phyloP scores from a whole-genome alignment of 2,888 invertebrate genomes.

The Exocentrus adspersus region DNA sequence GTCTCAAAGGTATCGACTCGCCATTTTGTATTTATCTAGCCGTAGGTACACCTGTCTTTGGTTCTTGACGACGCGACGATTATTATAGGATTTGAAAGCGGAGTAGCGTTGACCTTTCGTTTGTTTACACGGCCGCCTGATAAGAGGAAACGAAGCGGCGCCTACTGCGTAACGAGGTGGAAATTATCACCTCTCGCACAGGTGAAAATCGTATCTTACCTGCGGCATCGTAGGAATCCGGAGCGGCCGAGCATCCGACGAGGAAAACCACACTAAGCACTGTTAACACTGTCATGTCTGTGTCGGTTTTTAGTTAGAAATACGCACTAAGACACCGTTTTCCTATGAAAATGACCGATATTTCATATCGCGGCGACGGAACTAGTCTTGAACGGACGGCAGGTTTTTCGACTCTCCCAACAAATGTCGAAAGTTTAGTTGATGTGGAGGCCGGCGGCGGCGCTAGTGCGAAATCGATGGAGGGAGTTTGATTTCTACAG shows the following conservation, averaged over 20 bases:
- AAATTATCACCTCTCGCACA: conserved; percentile 34
- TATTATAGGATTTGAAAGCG: neutral
- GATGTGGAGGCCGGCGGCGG: conserved; percentile 39
- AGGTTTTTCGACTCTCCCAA: conserved; percentile 46
- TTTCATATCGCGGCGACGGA: conserved; percentile 41
- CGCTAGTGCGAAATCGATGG: conserved; percentile 42
- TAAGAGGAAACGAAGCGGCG: neutral
- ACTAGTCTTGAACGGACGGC: conserved; percentile 47
- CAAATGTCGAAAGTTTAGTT: conserved; percentile 42
- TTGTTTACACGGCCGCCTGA: neutral
- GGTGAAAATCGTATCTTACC: conserved; percentile 46
- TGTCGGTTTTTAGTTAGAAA: conserved; percentile 39
- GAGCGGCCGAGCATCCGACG: conserved; percentile 44
- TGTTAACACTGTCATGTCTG: conserved; percentile 46
- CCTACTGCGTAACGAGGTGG: conserved; percentile 1
- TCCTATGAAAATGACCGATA: conserved; percentile 42
- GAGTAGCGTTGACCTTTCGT: neutral
- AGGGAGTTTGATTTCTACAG: conserved; percentile 24
- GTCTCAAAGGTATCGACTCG: conserved; percentile 35
- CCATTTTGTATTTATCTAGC: conserved; percentile 39
- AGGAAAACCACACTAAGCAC: conserved; percentile 46
- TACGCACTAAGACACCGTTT: conserved; percentile 42
- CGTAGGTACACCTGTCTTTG: conserved; percentile 39
- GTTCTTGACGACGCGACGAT: neutral
- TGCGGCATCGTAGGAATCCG: conserved; percentile 45